phyloP scores from a whole-genome alignment of 2,113 vertebrate species.

The Brachypteracias leptosomus region DNA sequence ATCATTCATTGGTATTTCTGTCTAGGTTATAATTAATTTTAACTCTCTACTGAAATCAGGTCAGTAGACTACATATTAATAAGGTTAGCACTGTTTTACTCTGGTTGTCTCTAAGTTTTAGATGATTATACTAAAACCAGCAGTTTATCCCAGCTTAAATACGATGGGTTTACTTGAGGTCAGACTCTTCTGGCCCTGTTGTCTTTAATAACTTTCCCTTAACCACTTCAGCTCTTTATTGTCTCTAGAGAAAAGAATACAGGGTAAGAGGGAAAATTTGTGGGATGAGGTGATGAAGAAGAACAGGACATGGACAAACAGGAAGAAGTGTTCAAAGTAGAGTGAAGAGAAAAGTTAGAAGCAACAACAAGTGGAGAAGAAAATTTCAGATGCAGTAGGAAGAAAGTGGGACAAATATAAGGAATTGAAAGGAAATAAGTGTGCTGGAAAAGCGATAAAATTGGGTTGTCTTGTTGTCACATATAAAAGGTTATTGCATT shows the following conservation, averaged over 20 bases:
- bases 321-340: neutral
- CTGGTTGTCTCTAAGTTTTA: neutral
- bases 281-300: neutral
- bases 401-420: neutral
- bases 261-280: neutral
- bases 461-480: neutral
- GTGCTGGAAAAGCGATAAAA: neutral
- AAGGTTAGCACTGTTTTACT: neutral
- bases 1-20: neutral
- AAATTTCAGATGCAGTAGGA: neutral
- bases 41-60: neutral
- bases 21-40: neutral
- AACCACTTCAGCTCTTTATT: neutral
- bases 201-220: neutral
- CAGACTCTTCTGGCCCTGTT: neutral
- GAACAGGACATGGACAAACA: neutral
- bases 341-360: neutral
- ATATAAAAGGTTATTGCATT: neutral
- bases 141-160: conserved; percentile 28
- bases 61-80: neutral
- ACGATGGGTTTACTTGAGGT: neutral
- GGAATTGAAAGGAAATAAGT: neutral
- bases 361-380: neutral
- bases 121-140: conserved; percentile 34
- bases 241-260: neutral